Percentiles rank a stretch among this genome's conserved stretches.
Evolutionary conservation across 1,140 invertebrate genomes (phyloP).

Genomic region (Heliconius hewitsoni): DNA sequence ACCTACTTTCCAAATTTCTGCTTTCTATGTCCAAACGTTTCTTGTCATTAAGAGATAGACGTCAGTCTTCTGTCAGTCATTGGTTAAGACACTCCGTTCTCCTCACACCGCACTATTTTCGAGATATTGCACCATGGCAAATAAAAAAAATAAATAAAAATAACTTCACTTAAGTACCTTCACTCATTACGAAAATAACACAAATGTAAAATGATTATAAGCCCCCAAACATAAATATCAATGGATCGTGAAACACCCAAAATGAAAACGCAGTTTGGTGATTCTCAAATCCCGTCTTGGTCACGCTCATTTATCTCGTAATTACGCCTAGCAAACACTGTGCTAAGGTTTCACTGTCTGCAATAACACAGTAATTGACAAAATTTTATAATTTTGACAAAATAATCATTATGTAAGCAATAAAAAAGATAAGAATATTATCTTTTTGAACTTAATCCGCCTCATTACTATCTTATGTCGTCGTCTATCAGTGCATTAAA

Average conservation of each 20-base stretch:
- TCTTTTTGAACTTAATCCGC: too few relatives aligned
- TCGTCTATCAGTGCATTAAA: too few relatives aligned
- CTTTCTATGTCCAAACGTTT: too few relatives aligned
- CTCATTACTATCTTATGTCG: too few relatives aligned
- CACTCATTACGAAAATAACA: neutral
- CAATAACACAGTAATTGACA: conserved; percentile 29
- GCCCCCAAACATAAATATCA: conserved; percentile 5
- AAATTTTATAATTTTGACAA: neutral
- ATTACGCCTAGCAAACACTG: conserved; percentile 47
- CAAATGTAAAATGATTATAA: conserved; percentile 7
- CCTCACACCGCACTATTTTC: neutral
- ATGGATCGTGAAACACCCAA: conserved; percentile 10
- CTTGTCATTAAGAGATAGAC: too few relatives aligned
- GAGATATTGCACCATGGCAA: too few relatives aligned
- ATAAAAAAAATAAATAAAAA: too few relatives aligned
- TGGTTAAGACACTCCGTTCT: neutral
- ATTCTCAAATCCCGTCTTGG: conserved; percentile 27
- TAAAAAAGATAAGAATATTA: too few relatives aligned
- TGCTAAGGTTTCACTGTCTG: neutral
- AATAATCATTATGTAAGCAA: neutral
- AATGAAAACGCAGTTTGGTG: conserved; percentile 16
- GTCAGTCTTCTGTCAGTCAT: neutral
- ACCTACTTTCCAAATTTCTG: too few relatives aligned
- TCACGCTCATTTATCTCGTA: conserved; percentile 54
- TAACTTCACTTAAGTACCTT: too few relatives aligned